A percentile compares a stretch with the other conserved stretches of the same genome.
phyloP scores from a whole-genome alignment of 2,113 vertebrate genomes.

The Malurus cyaneus region DNA sequence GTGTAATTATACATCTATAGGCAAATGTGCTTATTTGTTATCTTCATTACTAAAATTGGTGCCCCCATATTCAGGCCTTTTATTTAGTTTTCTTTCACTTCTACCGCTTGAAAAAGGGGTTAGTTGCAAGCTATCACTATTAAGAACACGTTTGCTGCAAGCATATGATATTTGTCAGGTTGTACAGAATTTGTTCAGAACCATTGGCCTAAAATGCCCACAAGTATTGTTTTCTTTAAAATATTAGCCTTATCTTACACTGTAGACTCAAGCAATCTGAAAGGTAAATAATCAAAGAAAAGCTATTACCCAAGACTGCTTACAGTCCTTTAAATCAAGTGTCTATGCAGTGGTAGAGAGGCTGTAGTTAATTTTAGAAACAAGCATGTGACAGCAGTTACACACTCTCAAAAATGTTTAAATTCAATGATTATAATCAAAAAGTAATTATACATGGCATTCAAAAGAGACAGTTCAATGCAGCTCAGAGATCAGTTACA shows the following conservation, averaged over 20 bases:
- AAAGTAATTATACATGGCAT: slow-evolving; percentile 21
- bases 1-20: neutral
- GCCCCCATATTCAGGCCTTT: neutral
- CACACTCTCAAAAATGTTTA: neutral
- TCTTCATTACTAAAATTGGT: neutral
- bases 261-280: slow-evolving; percentile 25
- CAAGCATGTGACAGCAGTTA: neutral
- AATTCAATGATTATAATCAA: neutral
- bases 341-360: neutral
- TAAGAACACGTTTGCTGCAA: neutral
- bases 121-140: neutral
- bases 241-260: slow-evolving; percentile 27
- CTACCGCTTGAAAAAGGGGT: neutral
- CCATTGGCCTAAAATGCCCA: slow-evolving; percentile 9
- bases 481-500: neutral
- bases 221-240: slow-evolving; percentile 32
- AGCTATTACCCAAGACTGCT: slow-evolving; percentile 32
- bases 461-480: slow-evolving; percentile 9
- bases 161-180: neutral
- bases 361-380: slow-evolving; percentile 16
- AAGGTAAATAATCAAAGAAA: slow-evolving; percentile 53
- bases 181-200: neutral
- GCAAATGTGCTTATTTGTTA: neutral
- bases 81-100: neutral
- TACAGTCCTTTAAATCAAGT: neutral